These are phyloP conservation scores for Anagrus nilaparvatae DNA, from an alignment of 1,140 invertebrate species.

Conservation along the genomic window DNA sequence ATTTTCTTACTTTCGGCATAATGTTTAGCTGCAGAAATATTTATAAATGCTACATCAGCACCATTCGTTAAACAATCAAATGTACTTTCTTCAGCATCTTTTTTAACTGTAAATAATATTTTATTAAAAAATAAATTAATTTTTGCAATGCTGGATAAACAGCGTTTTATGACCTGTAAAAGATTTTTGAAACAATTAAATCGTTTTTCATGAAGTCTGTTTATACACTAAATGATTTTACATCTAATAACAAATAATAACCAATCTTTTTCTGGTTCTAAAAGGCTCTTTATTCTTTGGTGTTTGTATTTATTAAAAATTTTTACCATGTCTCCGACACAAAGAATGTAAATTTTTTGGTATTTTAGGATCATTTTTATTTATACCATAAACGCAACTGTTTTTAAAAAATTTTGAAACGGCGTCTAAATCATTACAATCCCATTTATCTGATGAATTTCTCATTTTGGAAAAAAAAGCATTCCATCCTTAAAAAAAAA, in stretches of 20 bases:
- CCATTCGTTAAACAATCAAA: slow-evolving; percentile 3
- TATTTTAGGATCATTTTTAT: background rate
- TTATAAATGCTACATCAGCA: slow-evolving; percentile 2
- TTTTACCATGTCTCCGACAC: background rate
- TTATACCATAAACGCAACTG: background rate
- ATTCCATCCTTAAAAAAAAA: too few species aligned
- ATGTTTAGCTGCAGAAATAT: background rate
- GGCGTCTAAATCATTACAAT: background rate
- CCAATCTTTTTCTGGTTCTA: too few species aligned
- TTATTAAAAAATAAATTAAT: background rate
- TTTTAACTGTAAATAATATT: background rate
- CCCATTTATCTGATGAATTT: background rate
- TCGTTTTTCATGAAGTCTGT: too few species aligned
- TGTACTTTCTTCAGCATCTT: background rate
- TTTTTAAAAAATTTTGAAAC: background rate
- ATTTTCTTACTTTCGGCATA: background rate
- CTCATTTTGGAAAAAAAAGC: background rate
- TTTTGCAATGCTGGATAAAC: too few species aligned
- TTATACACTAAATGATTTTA: too few species aligned
- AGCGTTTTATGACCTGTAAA: too few species aligned
- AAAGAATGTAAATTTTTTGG: background rate
- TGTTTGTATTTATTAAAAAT: too few species aligned
- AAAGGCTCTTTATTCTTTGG: too few species aligned
- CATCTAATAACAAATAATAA: too few species aligned
- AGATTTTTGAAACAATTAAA: too few species aligned